Evolutionary conservation across 1,140 invertebrate species (phyloP).

Genomic region (Coelopa frigida): DNA sequence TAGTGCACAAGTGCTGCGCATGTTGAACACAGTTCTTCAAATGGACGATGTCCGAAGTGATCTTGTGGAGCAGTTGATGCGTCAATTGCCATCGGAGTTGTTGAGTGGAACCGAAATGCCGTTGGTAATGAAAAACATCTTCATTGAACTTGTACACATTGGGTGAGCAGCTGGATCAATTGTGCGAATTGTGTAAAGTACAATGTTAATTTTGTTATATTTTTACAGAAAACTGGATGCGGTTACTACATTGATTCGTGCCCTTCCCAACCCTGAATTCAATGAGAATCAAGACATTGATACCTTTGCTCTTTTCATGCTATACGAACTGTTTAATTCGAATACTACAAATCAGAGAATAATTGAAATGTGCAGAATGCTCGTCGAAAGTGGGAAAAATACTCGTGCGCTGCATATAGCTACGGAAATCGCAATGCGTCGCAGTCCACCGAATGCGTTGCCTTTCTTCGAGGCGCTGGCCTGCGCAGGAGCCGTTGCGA

Average conservation of each 20-base stretch:
- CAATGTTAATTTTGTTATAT: constrained; percentile 2
- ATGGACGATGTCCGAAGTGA: constrained; percentile 9
- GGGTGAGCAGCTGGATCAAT: constrained; percentile 1
- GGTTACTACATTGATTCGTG: constrained; percentile 20
- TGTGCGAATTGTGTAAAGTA: not conserved
- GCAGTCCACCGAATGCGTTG: constrained; percentile 19
- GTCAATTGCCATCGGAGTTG: constrained; percentile 23
- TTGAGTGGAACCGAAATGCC: constrained; percentile 24
- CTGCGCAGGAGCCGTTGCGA: constrained; percentile 24
- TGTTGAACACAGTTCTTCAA: constrained; percentile 20
- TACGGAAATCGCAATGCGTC: constrained; percentile 28
- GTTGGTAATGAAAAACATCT: constrained; percentile 20
- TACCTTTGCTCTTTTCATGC: constrained; percentile 23
- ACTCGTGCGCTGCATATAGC: constrained; percentile 29
- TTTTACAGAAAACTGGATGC: constrained; percentile 12
- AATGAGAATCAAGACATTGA: constrained; percentile 33
- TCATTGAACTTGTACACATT: constrained; percentile 26
- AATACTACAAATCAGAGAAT: constrained; percentile 16
- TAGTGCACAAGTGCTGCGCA: constrained; percentile 25
- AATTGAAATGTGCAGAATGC: constrained; percentile 22
- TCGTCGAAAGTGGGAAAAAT: constrained; percentile 27
- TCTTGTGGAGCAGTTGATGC: constrained; percentile 21
- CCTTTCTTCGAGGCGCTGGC: constrained; percentile 25
- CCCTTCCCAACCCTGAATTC: constrained; percentile 25
- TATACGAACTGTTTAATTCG: constrained; percentile 29